Conservation (phyloP, 1,140 invertebrate species). For the Cyphomyrmex costatus region DNA sequence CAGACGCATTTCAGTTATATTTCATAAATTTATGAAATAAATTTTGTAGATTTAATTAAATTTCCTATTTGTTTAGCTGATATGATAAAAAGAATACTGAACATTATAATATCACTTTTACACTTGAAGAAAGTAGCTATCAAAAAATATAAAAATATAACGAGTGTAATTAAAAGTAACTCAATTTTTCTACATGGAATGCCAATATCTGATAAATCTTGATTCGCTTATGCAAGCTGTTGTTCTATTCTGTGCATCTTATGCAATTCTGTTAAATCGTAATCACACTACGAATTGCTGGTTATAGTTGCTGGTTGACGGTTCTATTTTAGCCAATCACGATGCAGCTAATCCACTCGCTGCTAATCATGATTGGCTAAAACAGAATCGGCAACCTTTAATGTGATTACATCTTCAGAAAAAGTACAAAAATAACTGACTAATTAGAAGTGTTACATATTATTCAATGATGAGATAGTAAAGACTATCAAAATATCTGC, state of each 20-base stretch:
- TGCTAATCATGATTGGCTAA: too few species aligned
- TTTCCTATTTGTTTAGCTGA: not conserved
- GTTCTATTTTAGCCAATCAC: too few species aligned
- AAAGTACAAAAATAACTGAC: conserved; percentile 71
- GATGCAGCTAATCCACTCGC: too few species aligned
- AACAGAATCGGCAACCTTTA: too few species aligned
- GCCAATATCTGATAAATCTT: conserved; percentile 74
- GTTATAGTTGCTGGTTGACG: too few species aligned
- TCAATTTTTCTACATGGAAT: not conserved
- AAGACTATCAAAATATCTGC: not conserved
- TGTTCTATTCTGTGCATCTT: conserved; percentile 73
- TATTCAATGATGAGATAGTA: conserved; percentile 62
- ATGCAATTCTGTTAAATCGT: conserved; percentile 69
- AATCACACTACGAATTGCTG: too few species aligned
- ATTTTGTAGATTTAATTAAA: not conserved
- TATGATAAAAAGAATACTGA: not conserved
- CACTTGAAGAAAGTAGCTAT: not conserved
- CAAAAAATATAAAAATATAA: not conserved
- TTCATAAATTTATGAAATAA: conserved; percentile 5
- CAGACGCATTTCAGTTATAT: not conserved
- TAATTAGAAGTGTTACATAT: conserved; percentile 33
- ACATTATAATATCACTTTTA: not conserved
- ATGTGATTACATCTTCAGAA: conserved; percentile 19
- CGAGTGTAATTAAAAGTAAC: not conserved
- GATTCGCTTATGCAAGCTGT: conserved; percentile 69